Evolutionary conservation across 2,113 vertebrate genomes (phyloP), one percentile per base, ranked within the genome.

Genomic region (Alces alces): DNA sequence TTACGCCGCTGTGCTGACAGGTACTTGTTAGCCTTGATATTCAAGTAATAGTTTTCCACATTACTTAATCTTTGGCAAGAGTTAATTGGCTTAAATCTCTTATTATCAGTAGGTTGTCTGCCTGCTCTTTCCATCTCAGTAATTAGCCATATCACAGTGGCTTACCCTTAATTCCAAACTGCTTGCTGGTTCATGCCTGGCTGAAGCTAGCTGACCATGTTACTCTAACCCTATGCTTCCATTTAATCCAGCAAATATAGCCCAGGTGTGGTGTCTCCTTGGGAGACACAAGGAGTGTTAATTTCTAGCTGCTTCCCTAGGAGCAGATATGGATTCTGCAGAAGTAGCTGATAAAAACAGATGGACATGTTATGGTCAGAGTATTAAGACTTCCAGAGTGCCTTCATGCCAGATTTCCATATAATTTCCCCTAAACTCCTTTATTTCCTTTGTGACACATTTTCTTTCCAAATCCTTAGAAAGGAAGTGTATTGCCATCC

Each of bases 61-160:
- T 98, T 97, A 91, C 96, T 98, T 94, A 96, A 97, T 97, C 97
- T 98, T 98, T 96, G 86, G 94, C 97, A 98, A 98, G 97, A 98
- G 96, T 98, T 99, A 98, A 98, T 98, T 98, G 96, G 90, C 97
- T 97, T 70, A 98, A 95, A 98, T 85, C 25, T 50, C 83, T 97
- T 98, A 95, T 97, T 98, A 98, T 97, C 98, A 98, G 97, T 97
- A 98, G 96, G 97, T 98, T 98, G 96, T 98, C 98, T 98, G 98
- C 98, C 98, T 98, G 98, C 97, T 98, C 98, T 98, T 98, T 98
- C 98, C 28, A 2, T 98, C 98, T 98, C 98, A 97, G 98, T 98
- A 98, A 98, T 99, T 99, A 99, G 94, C 98, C 98, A 98, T 98
- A 98, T 98, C 98, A 98, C 97, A 98, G 97, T 98, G 98, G 98